These are phyloP conservation scores for Xanthorhoe spadicearia DNA, from an alignment of 2,888 invertebrate genomes.

Conservation along the genomic window DNA sequence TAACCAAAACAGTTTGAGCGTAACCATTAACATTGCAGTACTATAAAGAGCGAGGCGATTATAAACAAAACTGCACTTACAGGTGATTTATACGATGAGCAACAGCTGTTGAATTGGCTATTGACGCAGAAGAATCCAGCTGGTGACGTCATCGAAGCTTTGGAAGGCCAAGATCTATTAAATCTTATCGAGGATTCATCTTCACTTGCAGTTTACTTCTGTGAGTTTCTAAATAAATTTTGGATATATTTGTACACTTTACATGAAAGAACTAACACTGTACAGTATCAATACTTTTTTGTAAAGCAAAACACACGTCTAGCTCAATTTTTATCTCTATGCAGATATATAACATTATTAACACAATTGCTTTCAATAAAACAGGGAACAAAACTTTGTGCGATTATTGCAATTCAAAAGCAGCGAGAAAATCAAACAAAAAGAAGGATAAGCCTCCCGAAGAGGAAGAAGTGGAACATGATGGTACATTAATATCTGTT, in stretches of 20 bases:
- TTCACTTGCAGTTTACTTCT: constrained; percentile 95
- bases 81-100: constrained; percentile 95
- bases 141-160: constrained; percentile 94
- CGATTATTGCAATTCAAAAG: constrained; percentile 92
- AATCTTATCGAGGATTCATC: constrained; percentile 91
- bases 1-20: constrained; percentile 55
- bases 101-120: constrained; percentile 95
- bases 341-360: constrained; percentile 49
- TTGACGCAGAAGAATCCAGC: constrained; percentile 96
- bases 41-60: constrained; percentile 9
- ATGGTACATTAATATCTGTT: constrained; percentile 66
- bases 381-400: constrained; percentile 96
- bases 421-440: constrained; percentile 88
- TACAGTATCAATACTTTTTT: constrained; percentile 25
- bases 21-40: constrained; percentile 7
- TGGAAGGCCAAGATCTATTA: constrained; percentile 91
- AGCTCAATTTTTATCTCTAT: constrained; percentile 15
- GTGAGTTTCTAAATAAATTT: constrained; percentile 86
- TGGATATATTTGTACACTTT: constrained; percentile 46
- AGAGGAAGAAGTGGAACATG: constrained; percentile 75
- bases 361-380: constrained; percentile 64
- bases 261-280: constrained; percentile 53
- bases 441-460: constrained; percentile 83
- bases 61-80: constrained; percentile 42
- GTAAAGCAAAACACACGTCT: constrained; percentile 3